Conservation (phyloP, 2,113 vertebrate genomes). For the Hyaena hyaena region DNA sequence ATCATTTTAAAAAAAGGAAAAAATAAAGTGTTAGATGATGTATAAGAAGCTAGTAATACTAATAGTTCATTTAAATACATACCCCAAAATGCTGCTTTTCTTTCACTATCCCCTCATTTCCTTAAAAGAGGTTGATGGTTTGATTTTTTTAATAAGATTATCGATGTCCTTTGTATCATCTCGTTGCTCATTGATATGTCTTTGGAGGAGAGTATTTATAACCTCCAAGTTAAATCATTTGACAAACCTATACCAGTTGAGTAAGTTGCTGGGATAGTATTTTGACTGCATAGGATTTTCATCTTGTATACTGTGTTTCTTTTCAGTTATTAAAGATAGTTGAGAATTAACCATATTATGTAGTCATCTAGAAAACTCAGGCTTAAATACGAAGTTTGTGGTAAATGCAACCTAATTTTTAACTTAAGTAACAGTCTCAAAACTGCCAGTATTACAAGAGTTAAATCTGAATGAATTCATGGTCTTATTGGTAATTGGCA, state of each 20-base stretch:
- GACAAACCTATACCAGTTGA: not conserved
- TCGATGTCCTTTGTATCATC: not conserved
- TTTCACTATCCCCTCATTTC: not conserved
- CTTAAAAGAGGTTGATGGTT: not conserved
- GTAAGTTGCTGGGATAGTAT: not conserved
- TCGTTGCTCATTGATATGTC: not conserved
- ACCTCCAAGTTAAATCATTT: not conserved
- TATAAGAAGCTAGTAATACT: conserved; percentile 2
- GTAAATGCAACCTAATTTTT: conserved; percentile 45
- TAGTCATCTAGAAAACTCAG: conserved; percentile 37
- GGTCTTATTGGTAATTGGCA: conserved; percentile 7
- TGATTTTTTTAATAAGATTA: conserved; percentile 20
- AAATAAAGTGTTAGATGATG: conserved; percentile 7
- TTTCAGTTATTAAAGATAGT: conserved; percentile 23
- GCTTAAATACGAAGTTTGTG: conserved; percentile 15
- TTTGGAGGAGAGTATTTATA: not conserved
- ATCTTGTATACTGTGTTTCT: not conserved
- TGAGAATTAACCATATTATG: not conserved
- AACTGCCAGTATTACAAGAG: conserved; percentile 44
- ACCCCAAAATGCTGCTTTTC: not conserved
- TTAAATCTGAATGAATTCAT: conserved; percentile 39
- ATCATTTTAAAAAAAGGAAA: no score
- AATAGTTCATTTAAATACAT: conserved; percentile 32
- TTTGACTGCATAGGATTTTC: not conserved
- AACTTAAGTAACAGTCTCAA: conserved; percentile 10